Evolutionary conservation across 2,797 vertebrate species (phyloP), one percentile per base, ranked within the genome.

Genomic region (Helarctos malayanus): DNA sequence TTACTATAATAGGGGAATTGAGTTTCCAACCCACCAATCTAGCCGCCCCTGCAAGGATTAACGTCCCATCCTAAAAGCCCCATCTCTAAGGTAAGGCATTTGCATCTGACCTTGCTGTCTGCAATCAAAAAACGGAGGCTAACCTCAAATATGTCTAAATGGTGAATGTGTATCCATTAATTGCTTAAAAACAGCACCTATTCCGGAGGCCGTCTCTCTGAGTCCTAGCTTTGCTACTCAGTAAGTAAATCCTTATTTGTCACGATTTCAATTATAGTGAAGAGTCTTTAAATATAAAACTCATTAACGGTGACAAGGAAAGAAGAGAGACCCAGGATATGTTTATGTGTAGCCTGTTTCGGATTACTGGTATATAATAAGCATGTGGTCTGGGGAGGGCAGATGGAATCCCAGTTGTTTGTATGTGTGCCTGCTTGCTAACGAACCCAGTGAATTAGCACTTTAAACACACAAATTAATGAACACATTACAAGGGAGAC

Each of bases 381-480:
- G 38, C 71, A 38, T 2, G 57, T 59, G 38, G 68, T 18, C 13
- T 9, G 35, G 16, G 45, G 3, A 52, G 76, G 76, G 84, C 71
- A 93, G 89, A 73, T 69, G 83, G 86, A 92, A 75, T 78, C 92
- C 71, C 73, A 71, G 56, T 65, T 76, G 84, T 91, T 88, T 65
- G 45, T 85, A 1, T 83, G 21, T 27, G 3, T 68, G 63, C 35
- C 61, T 41, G 69, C 78, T 95, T 54, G 81, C 93, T 96, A 96
- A 95, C 14, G 80, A 75, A 83, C 27, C 14, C 19, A 15, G 71
- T n/a, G 45, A 97, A 84, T 83, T 83, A 95, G 73, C 32, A 86
- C 41, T 41, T 56, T 65, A 91, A 96, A 96, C 59, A 88, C 93
- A 89, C 86, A 97, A 95, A 97, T 91, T 93, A 93, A 97, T 89